Base-by-base conservation (phyloP, 1,140 invertebrate species). In the Atta colombica region DNA sequence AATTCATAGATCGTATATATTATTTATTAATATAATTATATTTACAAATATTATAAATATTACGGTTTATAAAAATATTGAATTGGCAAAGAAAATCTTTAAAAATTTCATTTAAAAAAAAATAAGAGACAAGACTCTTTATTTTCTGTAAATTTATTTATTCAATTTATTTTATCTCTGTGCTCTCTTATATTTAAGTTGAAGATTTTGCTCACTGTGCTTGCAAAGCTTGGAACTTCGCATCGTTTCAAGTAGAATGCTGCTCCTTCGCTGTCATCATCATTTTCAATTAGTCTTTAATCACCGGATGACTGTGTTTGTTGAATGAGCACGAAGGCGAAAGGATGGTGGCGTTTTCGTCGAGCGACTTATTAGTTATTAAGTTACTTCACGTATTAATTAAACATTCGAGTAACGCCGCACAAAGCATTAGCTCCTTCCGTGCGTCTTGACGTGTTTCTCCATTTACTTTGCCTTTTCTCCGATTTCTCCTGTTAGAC, bases 241-340 rank as follows among this genome's bases (percentile, higher is more conserved):
- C 88, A 82, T 92, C 90, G 88, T 45, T 88, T 90, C 77, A 55
- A 39, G 35, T 77, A 68, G 90, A 88, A 85, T 87, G 87, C 85
- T 78, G 86, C 85, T 71, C 51, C 71, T 61, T 35, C 78, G 85
- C 89, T 93, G 86, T 92, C 91, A 84, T 92, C 92, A 91, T 92
- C 92, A 93, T 93, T 93, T 93, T 91, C 92, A 93, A 93, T 93
- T 93, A 93, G 91, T 77, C 74, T 18, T 84, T 91, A 92, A 93
- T 90, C 91, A 92, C 87, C 90, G 86, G 77, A 71, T 85, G 86
- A 92, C 51, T 45, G 71, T 84, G 87, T 51, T 87, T 58, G 60
- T 68, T 84, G 69, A 87, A 75, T 60, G 60, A 25, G 14, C 58
- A 49, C 58, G 25, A 21, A 45, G 71, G 8, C 55, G 28, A 51